Conservation (phyloP, 2,113 vertebrate species). For the Spea multiplicata region DNA sequence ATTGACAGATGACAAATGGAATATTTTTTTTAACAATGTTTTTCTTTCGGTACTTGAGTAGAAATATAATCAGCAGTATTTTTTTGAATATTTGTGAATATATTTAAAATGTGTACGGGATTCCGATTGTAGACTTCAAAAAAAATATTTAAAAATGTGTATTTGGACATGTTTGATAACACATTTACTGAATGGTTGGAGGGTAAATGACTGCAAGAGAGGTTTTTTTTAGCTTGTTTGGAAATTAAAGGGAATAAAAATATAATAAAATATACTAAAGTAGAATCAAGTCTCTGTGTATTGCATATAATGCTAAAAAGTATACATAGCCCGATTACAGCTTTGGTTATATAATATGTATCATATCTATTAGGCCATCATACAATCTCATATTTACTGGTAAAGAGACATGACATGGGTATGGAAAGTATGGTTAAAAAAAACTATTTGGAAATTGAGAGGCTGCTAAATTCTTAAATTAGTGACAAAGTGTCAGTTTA, state of each 20-base stretch:
- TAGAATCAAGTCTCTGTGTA: slow-evolving; percentile 24
- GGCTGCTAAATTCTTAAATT: too few species aligned
- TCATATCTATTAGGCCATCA: too few species aligned
- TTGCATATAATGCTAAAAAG: slow-evolving; percentile 9
- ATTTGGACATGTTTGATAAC: slow-evolving; percentile 21
- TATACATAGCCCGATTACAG: background rate
- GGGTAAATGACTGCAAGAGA: slow-evolving; percentile 24
- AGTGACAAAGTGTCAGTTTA: too few species aligned
- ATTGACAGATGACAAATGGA: slow-evolving; percentile 42
- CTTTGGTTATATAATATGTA: too few species aligned
- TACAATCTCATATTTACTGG: too few species aligned
- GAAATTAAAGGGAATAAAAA: slow-evolving; percentile 41
- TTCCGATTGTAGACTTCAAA: slow-evolving; percentile 35
- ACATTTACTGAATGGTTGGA: slow-evolving; percentile 9
- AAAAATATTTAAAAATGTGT: slow-evolving; percentile 16
- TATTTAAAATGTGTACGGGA: slow-evolving; percentile 41
- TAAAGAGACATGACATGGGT: too few species aligned
- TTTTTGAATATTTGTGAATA: slow-evolving; percentile 55
- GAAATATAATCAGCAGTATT: slow-evolving; percentile 60
- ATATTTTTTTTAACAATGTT: slow-evolving; percentile 53
- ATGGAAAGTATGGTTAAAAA: too few species aligned
- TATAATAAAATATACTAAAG: slow-evolving; percentile 27
- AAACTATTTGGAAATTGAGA: too few species aligned
- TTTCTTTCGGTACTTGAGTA: slow-evolving; percentile 54
- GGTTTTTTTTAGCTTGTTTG: slow-evolving; percentile 28